These are phyloP conservation scores for Leptothorax acervorum DNA, from an alignment of 2,888 invertebrate species.

Conservation along the genomic window DNA sequence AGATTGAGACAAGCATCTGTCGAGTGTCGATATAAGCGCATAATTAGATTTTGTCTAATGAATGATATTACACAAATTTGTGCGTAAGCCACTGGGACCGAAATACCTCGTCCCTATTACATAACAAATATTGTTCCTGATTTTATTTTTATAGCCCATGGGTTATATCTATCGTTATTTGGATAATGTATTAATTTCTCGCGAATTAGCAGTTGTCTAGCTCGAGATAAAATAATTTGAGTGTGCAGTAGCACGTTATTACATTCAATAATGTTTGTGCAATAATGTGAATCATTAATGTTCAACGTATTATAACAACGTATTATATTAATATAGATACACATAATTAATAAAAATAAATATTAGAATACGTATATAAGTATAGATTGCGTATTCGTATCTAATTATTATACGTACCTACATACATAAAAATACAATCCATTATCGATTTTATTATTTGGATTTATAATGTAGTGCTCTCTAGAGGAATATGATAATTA, in stretches of 20 bases:
- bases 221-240: constrained; percentile 15
- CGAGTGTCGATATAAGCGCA: neutral
- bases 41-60: neutral
- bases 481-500: constrained; percentile 10
- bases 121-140: neutral
- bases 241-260: neutral
- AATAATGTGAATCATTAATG: neutral
- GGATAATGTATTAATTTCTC: constrained; percentile 47
- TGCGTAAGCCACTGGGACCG: neutral
- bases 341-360: neutral
- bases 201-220: neutral
- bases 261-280: neutral
- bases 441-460: neutral
- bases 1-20: neutral
- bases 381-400: neutral
- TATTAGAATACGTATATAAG: neutral
- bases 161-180: constrained; percentile 19
- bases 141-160: neutral
- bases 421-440: neutral
- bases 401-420: neutral
- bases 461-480: neutral
- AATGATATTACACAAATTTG: neutral
- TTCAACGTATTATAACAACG: neutral
- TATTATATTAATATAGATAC: neutral
- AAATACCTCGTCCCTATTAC: neutral